phyloP scores from a whole-genome alignment of 2,888 invertebrate genomes.

The Meta bourneti region DNA sequence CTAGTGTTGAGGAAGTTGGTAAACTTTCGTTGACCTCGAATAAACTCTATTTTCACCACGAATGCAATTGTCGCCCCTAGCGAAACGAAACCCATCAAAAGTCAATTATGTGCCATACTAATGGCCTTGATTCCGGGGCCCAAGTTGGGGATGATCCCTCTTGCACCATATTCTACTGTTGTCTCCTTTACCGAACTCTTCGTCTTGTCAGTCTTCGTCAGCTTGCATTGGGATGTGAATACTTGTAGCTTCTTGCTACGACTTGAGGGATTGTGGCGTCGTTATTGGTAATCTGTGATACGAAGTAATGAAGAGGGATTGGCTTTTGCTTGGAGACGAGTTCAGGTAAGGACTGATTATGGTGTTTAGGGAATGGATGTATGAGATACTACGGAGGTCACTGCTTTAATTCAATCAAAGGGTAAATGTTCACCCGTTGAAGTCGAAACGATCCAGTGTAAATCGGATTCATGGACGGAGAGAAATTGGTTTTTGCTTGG shows the following conservation, averaged over 20 bases:
- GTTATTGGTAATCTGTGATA: too few species aligned
- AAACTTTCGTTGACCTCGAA: slow-evolving; percentile 49
- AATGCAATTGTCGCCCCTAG: slow-evolving; percentile 57
- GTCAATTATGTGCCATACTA: slow-evolving; percentile 73
- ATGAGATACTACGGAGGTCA: background rate
- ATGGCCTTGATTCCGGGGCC: slow-evolving; percentile 70
- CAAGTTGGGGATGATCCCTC: slow-evolving; percentile 29
- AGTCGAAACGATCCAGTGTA: background rate
- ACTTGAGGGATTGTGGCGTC: background rate
- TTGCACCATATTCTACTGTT: slow-evolving; percentile 2
- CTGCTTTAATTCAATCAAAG: background rate
- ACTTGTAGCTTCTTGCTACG: background rate
- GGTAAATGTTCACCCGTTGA: background rate
- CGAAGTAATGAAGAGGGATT: too few species aligned
- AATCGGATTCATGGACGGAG: background rate
- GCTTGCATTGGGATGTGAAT: background rate
- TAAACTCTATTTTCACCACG: slow-evolving; percentile 57
- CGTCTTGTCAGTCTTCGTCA: slow-evolving; percentile 1
- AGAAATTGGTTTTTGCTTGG: background rate
- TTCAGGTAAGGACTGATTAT: background rate
- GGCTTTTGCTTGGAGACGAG: background rate
- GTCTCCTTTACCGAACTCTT: slow-evolving; percentile 1
- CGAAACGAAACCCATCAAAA: slow-evolving; percentile 71
- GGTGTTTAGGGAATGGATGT: background rate
- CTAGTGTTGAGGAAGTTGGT: slow-evolving; percentile 39